A percentile compares a stretch with the other conserved stretches of the same genome.
These are phyloP conservation scores for Himalopsyche japonica DNA, from an alignment of 2,888 invertebrate genomes.

Conservation along the genomic window DNA sequence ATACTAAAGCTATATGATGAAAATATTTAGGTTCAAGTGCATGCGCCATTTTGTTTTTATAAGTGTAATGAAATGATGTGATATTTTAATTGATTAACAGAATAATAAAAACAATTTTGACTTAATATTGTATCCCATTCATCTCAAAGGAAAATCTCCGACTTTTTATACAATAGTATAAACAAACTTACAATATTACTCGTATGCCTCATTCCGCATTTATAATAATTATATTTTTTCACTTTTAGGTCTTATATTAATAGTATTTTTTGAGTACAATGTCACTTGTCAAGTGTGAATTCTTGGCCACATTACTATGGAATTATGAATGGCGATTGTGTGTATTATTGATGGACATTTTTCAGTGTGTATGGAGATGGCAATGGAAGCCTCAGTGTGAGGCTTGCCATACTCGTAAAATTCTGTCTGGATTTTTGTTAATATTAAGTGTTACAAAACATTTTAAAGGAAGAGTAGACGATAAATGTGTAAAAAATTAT, in stretches of 20 bases:
- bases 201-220: constrained; percentile 24
- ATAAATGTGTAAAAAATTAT: neutral
- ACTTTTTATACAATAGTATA: neutral
- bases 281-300: constrained; percentile 1
- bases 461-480: neutral
- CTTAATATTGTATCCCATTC: neutral
- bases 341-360: constrained; percentile 7
- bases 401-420: neutral
- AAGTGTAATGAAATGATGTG: neutral
- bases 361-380: neutral
- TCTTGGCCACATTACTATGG: neutral
- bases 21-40: too few relatives aligned
- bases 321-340: constrained; percentile 14
- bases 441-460: neutral
- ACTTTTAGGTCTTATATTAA: neutral
- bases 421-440: neutral
- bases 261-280: neutral
- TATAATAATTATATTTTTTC: constrained; percentile 16
- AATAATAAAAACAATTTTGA: neutral
- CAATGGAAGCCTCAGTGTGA: neutral
- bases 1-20: too few relatives aligned
- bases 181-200: neutral
- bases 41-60: too few relatives aligned
- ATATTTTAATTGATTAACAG: neutral
- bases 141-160: neutral